Evolutionary conservation across 35 echinoderm and acorn worm genomes (phyloP), one percentile per base, ranked within the genome.

Genomic region (Heliocidaris tuberculata): DNA sequence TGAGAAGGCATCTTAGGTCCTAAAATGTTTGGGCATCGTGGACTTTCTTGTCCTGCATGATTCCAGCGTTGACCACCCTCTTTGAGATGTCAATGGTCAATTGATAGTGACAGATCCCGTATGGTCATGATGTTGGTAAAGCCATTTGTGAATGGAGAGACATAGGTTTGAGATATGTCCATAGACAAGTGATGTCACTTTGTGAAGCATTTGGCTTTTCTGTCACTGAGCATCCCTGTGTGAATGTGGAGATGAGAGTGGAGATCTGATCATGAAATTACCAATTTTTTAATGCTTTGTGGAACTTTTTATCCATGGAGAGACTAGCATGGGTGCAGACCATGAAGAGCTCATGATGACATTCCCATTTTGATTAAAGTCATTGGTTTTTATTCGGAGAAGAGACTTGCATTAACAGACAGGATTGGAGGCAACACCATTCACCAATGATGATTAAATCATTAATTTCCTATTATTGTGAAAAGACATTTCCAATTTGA

Each of bases 11-110:
- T 96, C 13, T 86, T 97, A 42, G 12, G 96, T 96, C 47, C 78
- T 86, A 59, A 85, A 96, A 17, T 97, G 85, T 17, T 93, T 97
- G 47, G 96, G 97, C 85, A 27, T 96, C 71, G 93, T 99, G 4
- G 96, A 96, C 59, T 99, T 99, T 49, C 85, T 97, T 16, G 95
- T 96, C 94, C 94, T 95, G 6, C 98, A 99, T 93, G 85, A 95
- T 56, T 97, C 98, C 13, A 96, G 97, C 0, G 1, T 42, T 42
- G 35, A 42, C 35, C 35, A 42, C 35, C 35, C 35, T 42, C n/a
- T 24, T 78, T n/a, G 65, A 78, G 19, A 78, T 78, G 65, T 21
- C 27, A 27, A 24, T 78, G 65, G 65, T 6, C 27, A 24, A 78
- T 6, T 27, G 7, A 27, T 17, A 27, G 21, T 78, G 65, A n/a